Conservation (phyloP, 92 coral and sea anemone genomes). For the Zoanthus sansibaricus region DNA sequence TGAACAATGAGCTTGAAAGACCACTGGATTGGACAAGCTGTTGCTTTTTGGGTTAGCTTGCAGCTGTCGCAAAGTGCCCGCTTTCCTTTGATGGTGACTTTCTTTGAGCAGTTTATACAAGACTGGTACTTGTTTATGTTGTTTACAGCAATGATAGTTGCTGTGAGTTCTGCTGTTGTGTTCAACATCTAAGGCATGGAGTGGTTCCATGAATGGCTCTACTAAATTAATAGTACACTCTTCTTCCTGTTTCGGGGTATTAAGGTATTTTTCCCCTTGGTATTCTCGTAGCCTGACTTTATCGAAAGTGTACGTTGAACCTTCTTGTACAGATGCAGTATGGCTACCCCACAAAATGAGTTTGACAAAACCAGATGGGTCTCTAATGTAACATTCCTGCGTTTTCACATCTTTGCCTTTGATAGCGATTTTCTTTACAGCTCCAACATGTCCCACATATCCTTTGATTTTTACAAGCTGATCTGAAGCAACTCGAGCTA, state of each 20-base stretch:
- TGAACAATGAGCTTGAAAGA: slow-evolving; percentile 1
- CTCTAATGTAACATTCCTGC: slow-evolving; percentile 43
- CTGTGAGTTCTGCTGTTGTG: slow-evolving; percentile 23
- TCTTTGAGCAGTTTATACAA: slow-evolving; percentile 38
- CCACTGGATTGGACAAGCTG: slow-evolving; percentile 27
- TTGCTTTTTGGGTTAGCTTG: slow-evolving; percentile 33
- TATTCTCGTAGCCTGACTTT: slow-evolving; percentile 38
- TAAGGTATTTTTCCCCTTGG: slow-evolving; percentile 29
- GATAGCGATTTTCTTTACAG: slow-evolving; percentile 8
- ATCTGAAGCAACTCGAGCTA: slow-evolving; percentile 41
- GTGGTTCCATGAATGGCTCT: slow-evolving; percentile 37
- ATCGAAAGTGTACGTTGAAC: slow-evolving; percentile 32
- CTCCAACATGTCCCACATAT: slow-evolving; percentile 14
- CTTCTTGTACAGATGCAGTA: slow-evolving; percentile 34
- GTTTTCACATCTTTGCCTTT: slow-evolving; percentile 31
- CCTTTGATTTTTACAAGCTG: slow-evolving; percentile 43
- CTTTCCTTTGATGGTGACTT: slow-evolving; percentile 31
- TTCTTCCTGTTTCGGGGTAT: slow-evolving; percentile 39
- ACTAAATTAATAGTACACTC: slow-evolving; percentile 30
- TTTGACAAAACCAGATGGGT: slow-evolving; percentile 51
- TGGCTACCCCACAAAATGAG: slow-evolving; percentile 50
- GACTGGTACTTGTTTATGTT: slow-evolving; percentile 6
- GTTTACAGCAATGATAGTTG: slow-evolving; percentile 32
- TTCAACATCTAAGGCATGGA: slow-evolving; percentile 32
- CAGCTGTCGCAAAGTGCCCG: slow-evolving; percentile 38